Evolutionary conservation across 2,113 vertebrate species (phyloP), one percentile per base, ranked within the genome.

Genomic region (Damaliscus lunatus): DNA sequence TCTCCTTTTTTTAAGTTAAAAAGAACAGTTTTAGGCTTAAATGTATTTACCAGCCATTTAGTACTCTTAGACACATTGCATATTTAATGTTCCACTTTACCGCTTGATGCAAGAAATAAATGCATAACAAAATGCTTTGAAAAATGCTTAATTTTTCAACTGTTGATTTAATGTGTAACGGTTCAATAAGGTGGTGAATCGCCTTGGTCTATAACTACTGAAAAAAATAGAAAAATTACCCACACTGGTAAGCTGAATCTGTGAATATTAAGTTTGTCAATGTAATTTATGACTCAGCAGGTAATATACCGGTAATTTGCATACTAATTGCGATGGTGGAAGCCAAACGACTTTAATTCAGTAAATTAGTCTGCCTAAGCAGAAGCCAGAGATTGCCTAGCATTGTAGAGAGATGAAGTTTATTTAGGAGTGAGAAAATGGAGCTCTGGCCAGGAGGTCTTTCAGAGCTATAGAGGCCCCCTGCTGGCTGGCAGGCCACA

Each of bases 211-310:
- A 90, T 57, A n/a, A 93, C 90, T 96, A 92, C 0, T 94, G 92
- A 90, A 96, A 67, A 67, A 98, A 84, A 86, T 53, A 97, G 94
- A 98, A 97, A 98, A 98, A 98, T 98, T 60, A 33, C 62, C 21
- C 11, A 95, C 67, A 91, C 88, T 77, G 15, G 64, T 62, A 64
- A 31, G 53, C 2, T 13, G 62, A 59, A 89, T 93, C 92, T 86
- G 62, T 48, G 98, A 98, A 43, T 53, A 94, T 96, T 97, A 94
- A 78, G 95, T 96, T 96, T 96, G 59, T 97, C 92, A 96, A 88
- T 94, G 60, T 95, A 97, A 74, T 97, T 98, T 97, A 98, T 50
- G 90, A 87, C 74, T 97, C 53, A 29, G 96, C 86, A 98, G 62
- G 46, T 97, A 97, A 97, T 98, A 97, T 33, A 74, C 59, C 9